Evolutionary conservation across 2,888 invertebrate genomes (phyloP), one percentile per base, ranked within the genome.

Genomic region (Dicycla oo): DNA sequence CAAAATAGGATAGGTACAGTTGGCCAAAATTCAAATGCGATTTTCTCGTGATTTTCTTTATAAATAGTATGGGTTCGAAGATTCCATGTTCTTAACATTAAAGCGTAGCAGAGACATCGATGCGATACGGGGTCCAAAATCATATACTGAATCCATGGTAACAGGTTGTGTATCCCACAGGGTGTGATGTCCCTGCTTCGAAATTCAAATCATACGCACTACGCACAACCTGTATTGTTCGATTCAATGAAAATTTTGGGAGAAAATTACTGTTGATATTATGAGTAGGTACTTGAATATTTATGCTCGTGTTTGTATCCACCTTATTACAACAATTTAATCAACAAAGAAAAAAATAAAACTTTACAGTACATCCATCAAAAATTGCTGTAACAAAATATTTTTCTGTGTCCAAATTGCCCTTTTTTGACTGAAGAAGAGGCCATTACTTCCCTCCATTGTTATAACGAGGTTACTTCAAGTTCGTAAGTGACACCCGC

Each of bases 401-500:
- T 79, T 75, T 80, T 80, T 86, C 83, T 84, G 75, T 82, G 81
- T 63, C 78, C 11, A 81, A 87, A 88, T 89, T 87, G 85, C 83
- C 80, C 82, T 86, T 89, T 34, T 84, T 82, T 79, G 79, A 78
- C 80, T 30, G 73, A 81, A 80, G 78, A 84, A 86, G 79, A 82
- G 85, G 73, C 87, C 79, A 89, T 89, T 89, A 89, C 61, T 66
- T 80, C 75, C 69, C 78, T 82, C 81, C 81, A 84, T 88, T 87
- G 83, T 89, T 81, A 87, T 79, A 82, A 81, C 71, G 80, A 81
- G 61, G 73, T 79, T 77, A 79, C 75, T 81, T 76, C 69, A 75
- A 78, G 56, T 83, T 82, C 69, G 80, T 80, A 75, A 80, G 75
- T 80, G 75, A 84, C 78, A 84, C 74, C 71, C 71, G 62, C 62